Evolutionary conservation across 2,797 vertebrate species (phyloP), one percentile per base, ranked within the genome.

Genomic region (Ciconia nigra): DNA sequence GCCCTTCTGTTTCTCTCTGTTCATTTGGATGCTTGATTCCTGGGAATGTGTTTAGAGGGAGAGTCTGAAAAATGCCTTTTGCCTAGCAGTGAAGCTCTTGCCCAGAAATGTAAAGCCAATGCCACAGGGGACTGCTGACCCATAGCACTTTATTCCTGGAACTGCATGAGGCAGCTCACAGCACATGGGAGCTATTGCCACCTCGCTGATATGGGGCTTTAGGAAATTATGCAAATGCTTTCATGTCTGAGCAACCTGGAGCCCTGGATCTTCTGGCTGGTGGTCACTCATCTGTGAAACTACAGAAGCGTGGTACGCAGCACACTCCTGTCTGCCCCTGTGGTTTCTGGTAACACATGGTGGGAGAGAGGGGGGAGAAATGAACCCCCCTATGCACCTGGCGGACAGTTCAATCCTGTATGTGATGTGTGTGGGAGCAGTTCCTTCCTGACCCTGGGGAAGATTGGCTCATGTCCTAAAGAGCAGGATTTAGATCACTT

Each of bases 401-500:
- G 78, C 3, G 8, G 72, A 47, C 72, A 72, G 46, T 49, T 35
- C 33, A 89, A 28, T 80, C 39, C 35, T 22, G 70, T 85, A 35
- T 39, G 35, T 62, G 57, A 67, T 71, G 39, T 7, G 15, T 44
- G 73, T 49, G 46, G 74, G 83, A 92, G 69, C 82, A 85, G 74
- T 83, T 92, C 70, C 78, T 93, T 94, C 61, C 71, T 94, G 94
- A 91, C 52, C n/a, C 28, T 61, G 21, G 25, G 2, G 14, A 83
- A 58, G 35, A 44, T 59, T 91, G 92, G 86, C 81, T 93, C 4
- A 10, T 86, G 72, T 85, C 87, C 82, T 88, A 31, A 79, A 86
- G 14, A 85, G 72, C 47, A 89, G 54, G 54, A 91, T 90, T 95
- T 93, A 85, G 71, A 94, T 89, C 86, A 89, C 83, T 89, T 92